A percentile compares a stretch with the other conserved stretches of the same genome.
phyloP scores from a whole-genome alignment of 2,797 vertebrate genomes.

The Allobates femoralis region DNA sequence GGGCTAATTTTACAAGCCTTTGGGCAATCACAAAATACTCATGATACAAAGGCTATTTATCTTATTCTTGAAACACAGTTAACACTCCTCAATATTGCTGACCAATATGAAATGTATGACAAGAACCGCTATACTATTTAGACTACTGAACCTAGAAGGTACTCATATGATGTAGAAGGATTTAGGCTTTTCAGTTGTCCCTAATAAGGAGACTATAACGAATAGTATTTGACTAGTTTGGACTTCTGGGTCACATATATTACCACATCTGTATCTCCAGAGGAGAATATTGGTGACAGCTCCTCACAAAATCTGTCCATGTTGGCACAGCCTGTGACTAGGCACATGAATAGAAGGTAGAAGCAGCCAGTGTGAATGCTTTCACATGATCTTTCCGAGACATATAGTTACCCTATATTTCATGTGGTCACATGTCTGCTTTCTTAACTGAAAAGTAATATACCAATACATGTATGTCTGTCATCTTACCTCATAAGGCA shows the following conservation, averaged over 20 bases:
- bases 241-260: not conserved
- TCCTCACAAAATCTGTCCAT: not conserved
- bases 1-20: no score
- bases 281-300: not conserved
- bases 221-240: not conserved
- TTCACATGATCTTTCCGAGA: no score
- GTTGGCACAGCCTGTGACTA: not conserved
- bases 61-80: no score
- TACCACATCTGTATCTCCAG: not conserved
- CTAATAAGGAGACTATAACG: not conserved
- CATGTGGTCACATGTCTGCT: no score
- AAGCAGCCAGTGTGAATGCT: not conserved
- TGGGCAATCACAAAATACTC: no score
- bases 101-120: no score
- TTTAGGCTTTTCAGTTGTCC: not conserved
- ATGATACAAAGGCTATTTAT: no score
- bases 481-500: slow-evolving; percentile 92
- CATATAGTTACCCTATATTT: no score
- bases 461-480: not conserved
- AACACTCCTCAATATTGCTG: no score
- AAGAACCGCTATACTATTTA: not conserved
- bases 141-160: not conserved
- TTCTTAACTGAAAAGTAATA: no score
- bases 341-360: not conserved
- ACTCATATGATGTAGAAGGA: not conserved